phyloP scores from a whole-genome alignment of 2,888 invertebrate species.

The Gerris lacustris region DNA sequence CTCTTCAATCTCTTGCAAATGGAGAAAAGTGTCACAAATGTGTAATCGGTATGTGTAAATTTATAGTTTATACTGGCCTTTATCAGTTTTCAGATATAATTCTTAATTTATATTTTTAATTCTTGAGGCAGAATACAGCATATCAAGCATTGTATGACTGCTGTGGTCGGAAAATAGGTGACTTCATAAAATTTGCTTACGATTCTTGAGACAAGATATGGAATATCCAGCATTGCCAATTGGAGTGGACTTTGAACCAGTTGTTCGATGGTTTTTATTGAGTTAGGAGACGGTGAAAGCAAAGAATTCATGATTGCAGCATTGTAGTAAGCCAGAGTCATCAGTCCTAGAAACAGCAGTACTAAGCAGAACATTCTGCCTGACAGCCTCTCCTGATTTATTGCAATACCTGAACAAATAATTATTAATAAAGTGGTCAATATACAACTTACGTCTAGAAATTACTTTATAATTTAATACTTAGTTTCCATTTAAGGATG shows the following conservation, averaged over 20 bases:
- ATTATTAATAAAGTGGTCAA: neutral
- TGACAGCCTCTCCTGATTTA: slow-evolving; percentile 19
- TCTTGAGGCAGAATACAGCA: too few species aligned
- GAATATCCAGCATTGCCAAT: slow-evolving; percentile 23
- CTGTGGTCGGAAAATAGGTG: too few species aligned
- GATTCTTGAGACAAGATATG: slow-evolving; percentile 20
- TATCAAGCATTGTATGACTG: too few species aligned
- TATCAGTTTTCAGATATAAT: too few species aligned
- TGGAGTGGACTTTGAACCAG: slow-evolving; percentile 22
- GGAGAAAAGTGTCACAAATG: too few species aligned
- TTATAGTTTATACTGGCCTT: too few species aligned
- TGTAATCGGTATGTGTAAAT: too few species aligned
- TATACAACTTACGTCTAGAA: too few species aligned
- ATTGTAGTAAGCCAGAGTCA: slow-evolving; percentile 28
- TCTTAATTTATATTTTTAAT: too few species aligned
- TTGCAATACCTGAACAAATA: slow-evolving; percentile 23
- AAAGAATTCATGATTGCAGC: slow-evolving; percentile 28
- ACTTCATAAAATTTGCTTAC: neutral
- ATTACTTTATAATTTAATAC: too few species aligned
- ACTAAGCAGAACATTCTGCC: slow-evolving; percentile 22
- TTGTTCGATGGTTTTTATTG: slow-evolving; percentile 21
- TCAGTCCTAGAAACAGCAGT: slow-evolving; percentile 24
- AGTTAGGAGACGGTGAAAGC: slow-evolving; percentile 26
- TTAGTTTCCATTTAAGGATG: too few species aligned
- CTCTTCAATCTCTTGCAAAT: too few species aligned